phyloP scores from a whole-genome alignment of 2,113 vertebrate species.

The Ageneiosus marmoratus region DNA sequence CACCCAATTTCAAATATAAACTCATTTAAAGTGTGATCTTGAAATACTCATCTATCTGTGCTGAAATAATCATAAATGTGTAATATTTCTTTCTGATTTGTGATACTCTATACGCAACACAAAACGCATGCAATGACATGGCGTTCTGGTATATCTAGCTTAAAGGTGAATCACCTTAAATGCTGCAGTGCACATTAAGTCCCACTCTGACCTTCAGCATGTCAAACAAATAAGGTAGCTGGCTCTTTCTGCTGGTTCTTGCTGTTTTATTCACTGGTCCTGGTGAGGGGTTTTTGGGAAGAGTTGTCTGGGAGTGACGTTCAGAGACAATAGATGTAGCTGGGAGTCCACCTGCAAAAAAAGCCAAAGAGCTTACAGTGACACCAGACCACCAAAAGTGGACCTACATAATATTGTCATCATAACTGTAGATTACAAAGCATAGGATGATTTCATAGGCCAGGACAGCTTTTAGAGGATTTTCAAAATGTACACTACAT shows the following conservation, averaged over 20 bases:
- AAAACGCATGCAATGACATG: background rate
- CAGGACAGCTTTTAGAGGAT: background rate
- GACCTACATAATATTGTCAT: background rate
- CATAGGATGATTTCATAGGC: background rate
- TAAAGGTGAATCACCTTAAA: slow-evolving; percentile 3
- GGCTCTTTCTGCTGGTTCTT: background rate
- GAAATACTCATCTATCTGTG: background rate
- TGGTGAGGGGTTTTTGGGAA: background rate
- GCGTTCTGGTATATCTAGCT: background rate
- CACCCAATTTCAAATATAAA: background rate
- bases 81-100: background rate
- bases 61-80: background rate
- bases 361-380: background rate
- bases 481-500: background rate
- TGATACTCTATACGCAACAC: background rate
- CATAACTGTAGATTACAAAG: background rate
- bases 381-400: background rate
- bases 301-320: background rate
- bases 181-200: background rate
- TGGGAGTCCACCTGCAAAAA: slow-evolving; percentile 28
- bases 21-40: background rate
- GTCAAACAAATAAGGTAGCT: background rate
- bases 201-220: background rate
- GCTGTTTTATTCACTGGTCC: background rate
- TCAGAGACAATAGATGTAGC: slow-evolving; percentile 16